These are phyloP conservation scores for Spodoptera exigua DNA, from an alignment of 2,888 invertebrate species.

Conservation along the genomic window DNA sequence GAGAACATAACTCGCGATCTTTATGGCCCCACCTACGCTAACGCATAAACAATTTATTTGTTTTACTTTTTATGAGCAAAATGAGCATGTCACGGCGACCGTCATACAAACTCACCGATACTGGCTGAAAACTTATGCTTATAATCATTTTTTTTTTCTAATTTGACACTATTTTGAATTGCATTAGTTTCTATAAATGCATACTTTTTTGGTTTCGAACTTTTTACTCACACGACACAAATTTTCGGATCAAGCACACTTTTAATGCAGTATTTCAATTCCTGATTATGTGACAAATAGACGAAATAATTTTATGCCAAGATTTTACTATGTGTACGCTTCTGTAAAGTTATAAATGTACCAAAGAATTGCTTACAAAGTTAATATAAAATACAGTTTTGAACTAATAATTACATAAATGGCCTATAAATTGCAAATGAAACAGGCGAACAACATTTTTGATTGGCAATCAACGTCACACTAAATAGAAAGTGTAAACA, in stretches of 20 bases:
- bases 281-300: too few relatives aligned
- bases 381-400: too few relatives aligned
- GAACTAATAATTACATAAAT: conserved; percentile 20
- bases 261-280: too few relatives aligned
- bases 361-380: too few relatives aligned
- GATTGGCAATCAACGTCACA: conserved; percentile 50
- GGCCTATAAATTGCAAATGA: conserved; percentile 28
- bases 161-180: too few relatives aligned
- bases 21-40: conserved; percentile 65
- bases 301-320: too few relatives aligned
- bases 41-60: conserved; percentile 56
- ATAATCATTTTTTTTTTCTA: not conserved
- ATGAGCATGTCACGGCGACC: conserved; percentile 33
- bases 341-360: too few relatives aligned
- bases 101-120: conserved; percentile 30
- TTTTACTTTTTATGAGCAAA: conserved; percentile 44
- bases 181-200: too few relatives aligned
- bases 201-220: too few relatives aligned
- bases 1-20: conserved; percentile 58
- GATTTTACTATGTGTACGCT: too few relatives aligned
- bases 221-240: too few relatives aligned
- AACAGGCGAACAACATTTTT: conserved; percentile 37
- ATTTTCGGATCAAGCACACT: too few relatives aligned
- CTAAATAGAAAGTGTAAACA: conserved; percentile 53
- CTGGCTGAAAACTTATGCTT: not conserved